These are phyloP conservation scores for Norana najaformis DNA, from an alignment of 2,888 invertebrate genomes.

Conservation along the genomic window DNA sequence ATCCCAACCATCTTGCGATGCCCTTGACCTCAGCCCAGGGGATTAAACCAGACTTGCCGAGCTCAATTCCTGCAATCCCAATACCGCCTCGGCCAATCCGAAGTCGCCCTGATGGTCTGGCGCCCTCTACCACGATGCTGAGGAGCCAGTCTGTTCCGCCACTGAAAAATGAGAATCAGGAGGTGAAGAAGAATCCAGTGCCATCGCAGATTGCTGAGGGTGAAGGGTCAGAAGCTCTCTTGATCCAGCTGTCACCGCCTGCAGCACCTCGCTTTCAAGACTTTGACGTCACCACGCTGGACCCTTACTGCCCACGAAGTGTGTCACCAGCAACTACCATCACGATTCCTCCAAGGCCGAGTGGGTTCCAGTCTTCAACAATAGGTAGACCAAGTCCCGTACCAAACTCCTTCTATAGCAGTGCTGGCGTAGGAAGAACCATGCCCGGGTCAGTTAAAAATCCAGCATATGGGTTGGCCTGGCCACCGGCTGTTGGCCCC, in stretches of 20 bases:
- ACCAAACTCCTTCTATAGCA: background rate
- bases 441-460: slow-evolving; percentile 22
- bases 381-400: background rate
- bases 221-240: background rate
- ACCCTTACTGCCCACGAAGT: slow-evolving; percentile 35
- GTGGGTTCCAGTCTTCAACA: background rate
- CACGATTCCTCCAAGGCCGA: background rate
- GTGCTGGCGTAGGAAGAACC: background rate
- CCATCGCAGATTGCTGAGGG: background rate
- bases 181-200: background rate
- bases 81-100: slow-evolving; percentile 27
- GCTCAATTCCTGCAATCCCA: background rate
- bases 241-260: slow-evolving; percentile 31
- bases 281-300: slow-evolving; percentile 40
- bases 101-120: background rate
- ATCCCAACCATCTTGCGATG: background rate
- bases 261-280: slow-evolving; percentile 31
- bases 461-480: slow-evolving; percentile 20
- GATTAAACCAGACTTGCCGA: background rate
- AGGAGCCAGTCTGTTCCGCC: slow-evolving; percentile 30
- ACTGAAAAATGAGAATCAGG: background rate
- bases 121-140: background rate
- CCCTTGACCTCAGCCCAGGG: background rate
- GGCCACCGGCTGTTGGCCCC: background rate
- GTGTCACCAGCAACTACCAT: background rate